Base-by-base conservation (phyloP, 2,888 invertebrate genomes). In the Orthosia cruda region DNA sequence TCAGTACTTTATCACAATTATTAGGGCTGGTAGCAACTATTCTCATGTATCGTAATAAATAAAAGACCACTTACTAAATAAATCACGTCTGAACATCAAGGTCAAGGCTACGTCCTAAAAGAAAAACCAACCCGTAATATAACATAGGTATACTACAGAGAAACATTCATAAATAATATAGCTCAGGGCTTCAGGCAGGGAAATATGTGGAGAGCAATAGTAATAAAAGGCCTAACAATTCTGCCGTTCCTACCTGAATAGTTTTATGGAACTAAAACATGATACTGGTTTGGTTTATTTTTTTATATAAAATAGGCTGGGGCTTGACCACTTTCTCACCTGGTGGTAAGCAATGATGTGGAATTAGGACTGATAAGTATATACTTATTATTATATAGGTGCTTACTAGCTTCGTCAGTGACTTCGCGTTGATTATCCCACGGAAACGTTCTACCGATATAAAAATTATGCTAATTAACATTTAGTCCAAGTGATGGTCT, bases 111-210 rank as follows among this genome's bases (percentile, higher is more conserved):
- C 49, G 45, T 23, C 50, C 58, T 13, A 20, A 54, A 20, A 47
- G 69, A 71, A 74, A 20, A 55, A 64, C 26, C 26, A 26, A 26
- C 63, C 59, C 50, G 52, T 71, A 72, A 84, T 65, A 67, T 79
- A 81, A 73, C 80, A 80, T 62, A 40, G 15, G 59, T 59, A 20
- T 59, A 80, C 16, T 65, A 81, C 71, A 69, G 70, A 73, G 74
- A 75, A 80, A 71, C 81, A 81, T 72, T 86, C 83, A 86, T 89
- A 88, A 89, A 89, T 89, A 82, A 87, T 87, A 79, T 81, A 72
- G 64, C 26, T 26, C 26, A 26, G 26, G 26, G 26, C 26, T 73
- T 71, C 20, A 26, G 11, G 58, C 59, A 57, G 68, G 45, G 54
- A 80, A 66, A 72, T 71, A 68, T 47, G 57, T 52, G 12, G 16